These are phyloP conservation scores for Ectropis crepuscularia DNA, from an alignment of 2,888 invertebrate species.

Conservation along the genomic window DNA sequence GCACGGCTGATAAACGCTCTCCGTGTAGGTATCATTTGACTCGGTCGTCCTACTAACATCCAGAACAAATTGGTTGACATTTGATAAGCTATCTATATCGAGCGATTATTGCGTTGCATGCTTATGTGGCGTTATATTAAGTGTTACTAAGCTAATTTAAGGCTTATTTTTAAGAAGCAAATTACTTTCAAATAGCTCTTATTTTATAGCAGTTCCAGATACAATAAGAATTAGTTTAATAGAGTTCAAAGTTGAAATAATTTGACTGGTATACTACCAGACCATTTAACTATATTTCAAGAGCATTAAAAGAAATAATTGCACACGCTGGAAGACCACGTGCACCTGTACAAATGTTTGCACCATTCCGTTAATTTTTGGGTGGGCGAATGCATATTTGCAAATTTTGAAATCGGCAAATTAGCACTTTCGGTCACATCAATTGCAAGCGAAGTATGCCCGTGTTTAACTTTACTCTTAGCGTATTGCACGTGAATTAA, in stretches of 20 bases:
- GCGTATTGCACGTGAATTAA: slow-evolving; percentile 43
- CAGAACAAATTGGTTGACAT: slow-evolving; percentile 66
- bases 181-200: neutral
- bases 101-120: slow-evolving; percentile 49
- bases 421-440: slow-evolving; percentile 70
- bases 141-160: slow-evolving; percentile 9
- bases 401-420: slow-evolving; percentile 65
- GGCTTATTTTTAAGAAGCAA: neutral
- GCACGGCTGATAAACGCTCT: slow-evolving; percentile 34
- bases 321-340: slow-evolving; percentile 58
- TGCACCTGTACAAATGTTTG: slow-evolving; percentile 75
- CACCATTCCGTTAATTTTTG: slow-evolving; percentile 53
- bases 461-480: slow-evolving; percentile 56
- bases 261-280: slow-evolving; percentile 30
- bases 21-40: slow-evolving; percentile 39
- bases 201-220: neutral
- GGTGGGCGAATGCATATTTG: slow-evolving; percentile 76
- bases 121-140: slow-evolving; percentile 15
- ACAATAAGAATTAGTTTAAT: neutral
- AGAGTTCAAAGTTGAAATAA: slow-evolving; percentile 14
- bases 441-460: slow-evolving; percentile 62
- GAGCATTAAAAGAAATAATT: slow-evolving; percentile 59
- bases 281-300: slow-evolving; percentile 34
- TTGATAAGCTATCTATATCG: slow-evolving; percentile 63
- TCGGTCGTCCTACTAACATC: slow-evolving; percentile 65